Base-by-base conservation (phyloP, 2,797 vertebrate genomes). In the Rhyacichthys aspro region DNA sequence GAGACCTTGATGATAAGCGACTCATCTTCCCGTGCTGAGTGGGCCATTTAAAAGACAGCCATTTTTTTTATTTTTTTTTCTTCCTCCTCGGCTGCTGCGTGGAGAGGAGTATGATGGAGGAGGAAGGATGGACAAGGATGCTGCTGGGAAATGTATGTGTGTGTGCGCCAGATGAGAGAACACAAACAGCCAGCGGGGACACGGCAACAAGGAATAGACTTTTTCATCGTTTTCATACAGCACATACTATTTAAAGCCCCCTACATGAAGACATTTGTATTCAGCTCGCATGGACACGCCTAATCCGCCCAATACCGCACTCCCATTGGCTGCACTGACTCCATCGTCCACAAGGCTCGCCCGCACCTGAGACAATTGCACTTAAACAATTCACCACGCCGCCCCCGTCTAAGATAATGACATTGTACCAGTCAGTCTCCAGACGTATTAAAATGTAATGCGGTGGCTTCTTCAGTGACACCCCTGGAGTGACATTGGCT, bases 1-100 rank as follows among this genome's bases (percentile, higher is more conserved):
- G 65, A 63, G 85, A 86, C 84, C 81, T 84, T 82, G 81, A 86
- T 84, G 84, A 87, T 89, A 82, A 89, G 84, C 70, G 72, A 84
- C 72, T 84, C 81, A 79, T 87, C 79, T 77, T 63, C 39, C 74
- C 67, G 55, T 67, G 79, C 83, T 81, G 86, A 89, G 88, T 81
- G 86, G 82, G 78, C 85, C 83, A 75, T 89, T 89, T 89, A 85
- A 79, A 70, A 81, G 77, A 80, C 73, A 72, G 76, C 74, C 82
- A 82, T 88, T 86, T 81, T 80, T 59, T 28, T n/a, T n/a, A 49
- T 49, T 49, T 49, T 49, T n/a, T 11, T 33, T 33, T 15, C 23
- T 16, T 16, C n/a, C 16, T 33, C 11, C 14, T 71, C 71, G 70
- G 67, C 74, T 72, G 67, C 65, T 70, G 63, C 9, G 33, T 1